Conservation (phyloP, 1,140 invertebrate species). For the Zelostemma sp. region DNA sequence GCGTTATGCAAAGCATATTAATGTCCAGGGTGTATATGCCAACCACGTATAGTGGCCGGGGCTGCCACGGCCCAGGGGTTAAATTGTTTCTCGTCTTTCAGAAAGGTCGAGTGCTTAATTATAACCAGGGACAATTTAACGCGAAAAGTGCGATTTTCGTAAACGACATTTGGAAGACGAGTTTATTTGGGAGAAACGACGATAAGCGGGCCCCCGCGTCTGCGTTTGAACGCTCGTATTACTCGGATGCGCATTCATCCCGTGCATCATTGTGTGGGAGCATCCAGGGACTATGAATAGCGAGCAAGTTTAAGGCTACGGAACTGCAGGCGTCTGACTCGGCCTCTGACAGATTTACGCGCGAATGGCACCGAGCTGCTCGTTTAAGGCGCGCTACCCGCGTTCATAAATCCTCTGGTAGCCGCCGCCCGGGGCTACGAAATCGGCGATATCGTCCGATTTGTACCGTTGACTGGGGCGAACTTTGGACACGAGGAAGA, state of each 20-base stretch:
- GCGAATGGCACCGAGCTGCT: conserved; percentile 20
- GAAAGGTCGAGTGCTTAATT: conserved; percentile 31
- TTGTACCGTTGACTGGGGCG: neutral
- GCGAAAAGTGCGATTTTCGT: no score
- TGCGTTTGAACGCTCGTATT: conserved; percentile 11
- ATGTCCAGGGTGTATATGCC: conserved; percentile 42
- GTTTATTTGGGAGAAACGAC: no score
- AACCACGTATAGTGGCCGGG: conserved; percentile 29
- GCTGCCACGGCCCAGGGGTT: conserved; percentile 15
- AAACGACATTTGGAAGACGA: no score
- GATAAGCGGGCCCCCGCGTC: neutral
- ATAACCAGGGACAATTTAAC: conserved; percentile 17
- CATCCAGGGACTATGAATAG: conserved; percentile 52
- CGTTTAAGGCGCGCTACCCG: conserved; percentile 2
- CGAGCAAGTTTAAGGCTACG: conserved; percentile 55
- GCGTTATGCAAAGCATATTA: conserved; percentile 51
- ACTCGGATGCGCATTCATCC: conserved; percentile 48
- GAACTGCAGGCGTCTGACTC: conserved; percentile 19
- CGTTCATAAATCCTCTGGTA: conserved; percentile 1
- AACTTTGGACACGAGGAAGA: neutral
- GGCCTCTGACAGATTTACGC: conserved; percentile 52
- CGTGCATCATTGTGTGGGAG: conserved; percentile 45
- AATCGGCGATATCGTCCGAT: neutral
- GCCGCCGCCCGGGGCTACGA: neutral
- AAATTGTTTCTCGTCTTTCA: conserved; percentile 35